These are phyloP conservation scores for Heliconius erato DNA, from an alignment of 2,888 invertebrate species.

Conservation along the genomic window DNA sequence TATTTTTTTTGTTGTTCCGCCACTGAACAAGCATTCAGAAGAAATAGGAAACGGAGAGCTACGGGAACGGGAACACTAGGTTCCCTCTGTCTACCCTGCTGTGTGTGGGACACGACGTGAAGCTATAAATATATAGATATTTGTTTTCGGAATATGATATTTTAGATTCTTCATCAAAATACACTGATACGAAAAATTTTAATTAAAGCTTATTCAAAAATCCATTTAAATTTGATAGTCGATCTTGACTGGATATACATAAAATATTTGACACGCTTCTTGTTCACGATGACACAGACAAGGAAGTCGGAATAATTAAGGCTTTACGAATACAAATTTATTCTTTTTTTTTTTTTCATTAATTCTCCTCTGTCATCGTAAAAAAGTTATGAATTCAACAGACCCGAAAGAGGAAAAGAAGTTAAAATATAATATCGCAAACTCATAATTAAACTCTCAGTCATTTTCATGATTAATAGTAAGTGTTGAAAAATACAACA, in stretches of 20 bases:
- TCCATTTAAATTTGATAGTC: not conserved
- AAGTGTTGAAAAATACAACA: not conserved
- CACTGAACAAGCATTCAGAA: too few species aligned
- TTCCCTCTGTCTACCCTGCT: too few species aligned
- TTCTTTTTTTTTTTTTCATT: not conserved
- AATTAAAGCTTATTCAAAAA: not conserved
- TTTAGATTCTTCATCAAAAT: not conserved
- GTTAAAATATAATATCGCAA: not conserved
- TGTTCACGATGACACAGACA: not conserved
- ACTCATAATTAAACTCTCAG: not conserved
- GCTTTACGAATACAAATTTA: not conserved
- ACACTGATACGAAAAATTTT: not conserved
- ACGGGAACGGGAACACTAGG: too few species aligned
- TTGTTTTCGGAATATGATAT: not conserved
- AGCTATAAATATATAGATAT: not conserved
- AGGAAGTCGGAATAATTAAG: not conserved
- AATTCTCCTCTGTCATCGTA: not conserved
- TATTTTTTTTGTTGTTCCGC: too few species aligned
- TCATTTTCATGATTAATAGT: not conserved
- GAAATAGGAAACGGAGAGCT: too few species aligned
- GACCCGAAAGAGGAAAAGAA: not conserved
- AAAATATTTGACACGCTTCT: conserved; percentile 2
- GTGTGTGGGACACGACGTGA: too few species aligned
- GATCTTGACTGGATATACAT: conserved; percentile 3
- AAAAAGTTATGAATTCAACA: not conserved